phyloP scores from a whole-genome alignment of 2,113 vertebrate species.

The Nerophis ophidion region DNA sequence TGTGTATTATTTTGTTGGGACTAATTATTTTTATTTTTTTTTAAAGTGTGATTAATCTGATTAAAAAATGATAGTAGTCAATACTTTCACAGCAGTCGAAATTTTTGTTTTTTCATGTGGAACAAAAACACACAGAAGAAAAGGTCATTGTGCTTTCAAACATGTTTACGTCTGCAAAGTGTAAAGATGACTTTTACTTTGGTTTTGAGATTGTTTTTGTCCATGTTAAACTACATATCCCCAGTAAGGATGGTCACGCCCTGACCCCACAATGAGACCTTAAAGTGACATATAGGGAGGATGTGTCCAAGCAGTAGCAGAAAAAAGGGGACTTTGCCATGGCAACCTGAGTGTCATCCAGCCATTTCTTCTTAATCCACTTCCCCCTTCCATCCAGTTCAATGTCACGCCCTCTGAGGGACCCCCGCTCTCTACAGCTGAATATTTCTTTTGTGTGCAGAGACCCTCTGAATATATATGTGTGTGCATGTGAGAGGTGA shows the following conservation, averaged over 20 bases:
- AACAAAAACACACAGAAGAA: too few relatives aligned
- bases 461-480: conserved; percentile 26
- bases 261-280: conserved; percentile 50
- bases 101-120: background rate
- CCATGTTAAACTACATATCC: background rate
- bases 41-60: too few relatives aligned
- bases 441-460: conserved; percentile 71
- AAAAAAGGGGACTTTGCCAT: conserved; percentile 65
- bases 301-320: conserved; percentile 47
- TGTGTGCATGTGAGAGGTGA: conserved; percentile 10
- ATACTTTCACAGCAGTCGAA: too few relatives aligned
- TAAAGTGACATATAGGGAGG: conserved; percentile 59
- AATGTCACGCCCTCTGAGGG: conserved; percentile 61
- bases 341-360: conserved; percentile 67
- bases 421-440: conserved; percentile 66
- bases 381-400: conserved; percentile 59
- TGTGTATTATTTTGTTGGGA: too few relatives aligned
- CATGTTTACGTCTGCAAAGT: too few relatives aligned
- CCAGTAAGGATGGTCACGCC: background rate
- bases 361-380: conserved; percentile 69
- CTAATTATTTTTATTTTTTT: too few relatives aligned
- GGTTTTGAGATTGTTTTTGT: background rate
- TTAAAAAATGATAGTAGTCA: too few relatives aligned
- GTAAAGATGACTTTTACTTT: too few relatives aligned
- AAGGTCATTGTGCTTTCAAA: too few relatives aligned